phyloP scores from a whole-genome alignment of 2,113 vertebrate species.

The Lates calcarifer region DNA sequence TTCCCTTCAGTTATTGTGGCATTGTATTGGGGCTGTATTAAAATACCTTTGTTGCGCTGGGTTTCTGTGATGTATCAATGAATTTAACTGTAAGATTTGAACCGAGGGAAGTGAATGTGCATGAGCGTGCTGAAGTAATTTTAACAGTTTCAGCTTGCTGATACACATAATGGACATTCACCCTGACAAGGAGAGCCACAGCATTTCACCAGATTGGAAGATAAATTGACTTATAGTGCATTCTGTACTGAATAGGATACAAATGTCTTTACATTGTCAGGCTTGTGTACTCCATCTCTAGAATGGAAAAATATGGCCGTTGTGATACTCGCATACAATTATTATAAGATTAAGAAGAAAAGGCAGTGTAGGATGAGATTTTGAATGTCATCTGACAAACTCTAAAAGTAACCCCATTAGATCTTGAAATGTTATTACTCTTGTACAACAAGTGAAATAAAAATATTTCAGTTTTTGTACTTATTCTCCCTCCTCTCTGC shows the following conservation, averaged over 20 bases:
- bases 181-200: not conserved
- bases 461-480: not conserved
- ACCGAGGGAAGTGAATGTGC: not conserved
- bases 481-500: not conserved
- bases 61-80: not conserved
- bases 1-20: not conserved
- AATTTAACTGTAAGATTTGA: not conserved
- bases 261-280: not conserved
- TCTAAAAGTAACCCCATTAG: not conserved
- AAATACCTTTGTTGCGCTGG: not conserved
- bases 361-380: not conserved
- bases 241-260: not conserved
- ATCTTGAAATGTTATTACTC: not conserved
- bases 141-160: not conserved
- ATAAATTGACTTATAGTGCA: not conserved
- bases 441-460: not conserved
- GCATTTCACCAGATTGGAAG: not conserved
- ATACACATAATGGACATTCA: not conserved
- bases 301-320: not conserved
- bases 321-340: not conserved
- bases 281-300: not conserved
- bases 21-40: not conserved
- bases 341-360: not conserved
- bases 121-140: not conserved
- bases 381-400: constrained; percentile 2